phyloP scores from a whole-genome alignment of 2,113 vertebrate species.

The Thryonomys swinderianus region DNA sequence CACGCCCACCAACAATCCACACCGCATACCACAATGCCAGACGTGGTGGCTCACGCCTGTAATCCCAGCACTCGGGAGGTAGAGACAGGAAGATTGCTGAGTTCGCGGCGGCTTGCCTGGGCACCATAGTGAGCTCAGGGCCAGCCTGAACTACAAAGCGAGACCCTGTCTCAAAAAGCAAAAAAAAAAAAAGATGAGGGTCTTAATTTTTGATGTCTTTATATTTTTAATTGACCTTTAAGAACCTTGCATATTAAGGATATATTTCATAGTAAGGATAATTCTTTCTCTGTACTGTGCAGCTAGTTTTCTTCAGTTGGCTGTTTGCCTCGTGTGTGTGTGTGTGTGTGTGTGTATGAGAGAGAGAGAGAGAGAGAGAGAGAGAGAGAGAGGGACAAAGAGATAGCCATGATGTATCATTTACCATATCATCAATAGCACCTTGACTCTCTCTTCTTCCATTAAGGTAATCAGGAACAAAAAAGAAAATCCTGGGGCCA shows the following conservation, averaged over 20 bases:
- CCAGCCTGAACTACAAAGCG: too few species aligned
- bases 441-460: background rate
- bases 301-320: background rate
- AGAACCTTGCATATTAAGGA: background rate
- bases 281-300: background rate
- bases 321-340: background rate
- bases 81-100: too few species aligned
- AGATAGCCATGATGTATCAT: background rate
- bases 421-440: background rate
- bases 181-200: background rate
- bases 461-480: background rate
- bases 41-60: too few species aligned
- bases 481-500: background rate
- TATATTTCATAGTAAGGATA: background rate
- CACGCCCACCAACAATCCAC: too few species aligned
- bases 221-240: background rate
- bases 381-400: background rate
- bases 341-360: fast-evolving
- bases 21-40: too few species aligned
- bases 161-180: too few species aligned
- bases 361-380: background rate
- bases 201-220: background rate
- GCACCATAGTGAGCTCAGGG: too few species aligned
- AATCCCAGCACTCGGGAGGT: too few species aligned
- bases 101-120: too few species aligned